phyloP scores from a whole-genome alignment of 64 coral and sea anemone species.

The Trachythela sp. region DNA sequence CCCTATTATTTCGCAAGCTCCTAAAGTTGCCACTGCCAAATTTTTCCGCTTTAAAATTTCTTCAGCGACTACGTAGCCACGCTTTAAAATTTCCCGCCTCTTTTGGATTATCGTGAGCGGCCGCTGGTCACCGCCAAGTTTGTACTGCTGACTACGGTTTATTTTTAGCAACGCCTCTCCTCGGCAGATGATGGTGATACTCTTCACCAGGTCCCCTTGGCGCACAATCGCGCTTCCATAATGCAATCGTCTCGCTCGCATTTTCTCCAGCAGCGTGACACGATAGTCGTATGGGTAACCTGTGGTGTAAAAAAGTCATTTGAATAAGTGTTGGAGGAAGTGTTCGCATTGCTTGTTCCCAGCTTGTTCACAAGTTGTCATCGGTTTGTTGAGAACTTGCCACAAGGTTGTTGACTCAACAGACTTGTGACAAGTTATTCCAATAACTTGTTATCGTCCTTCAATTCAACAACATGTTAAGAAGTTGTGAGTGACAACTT shows the following conservation, averaged over 20 bases:
- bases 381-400: no score
- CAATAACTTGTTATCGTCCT: no score
- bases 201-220: background rate
- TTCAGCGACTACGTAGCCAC: background rate
- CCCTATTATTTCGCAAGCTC: background rate
- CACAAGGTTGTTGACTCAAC: no score
- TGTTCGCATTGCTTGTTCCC: no score
- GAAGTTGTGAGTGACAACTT: no score
- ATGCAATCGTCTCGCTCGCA: background rate
- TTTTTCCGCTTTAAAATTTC: background rate
- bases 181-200: background rate
- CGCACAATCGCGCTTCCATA: background rate
- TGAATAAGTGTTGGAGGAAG: no score
- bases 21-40: background rate
- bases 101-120: conserved; percentile 1
- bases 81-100: background rate
- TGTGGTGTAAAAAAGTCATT: background rate
- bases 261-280: background rate
- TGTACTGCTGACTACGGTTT: background rate
- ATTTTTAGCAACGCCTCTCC: conserved; percentile 12
- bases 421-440: no score
- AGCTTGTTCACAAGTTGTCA: no score
- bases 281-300: conserved; percentile 17
- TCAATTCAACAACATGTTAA: no score
- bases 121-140: background rate